Percentiles rank a stretch among this genome's conserved stretches.
phyloP scores from a whole-genome alignment of 2,888 invertebrate species.

The Calephelis perditalis region DNA sequence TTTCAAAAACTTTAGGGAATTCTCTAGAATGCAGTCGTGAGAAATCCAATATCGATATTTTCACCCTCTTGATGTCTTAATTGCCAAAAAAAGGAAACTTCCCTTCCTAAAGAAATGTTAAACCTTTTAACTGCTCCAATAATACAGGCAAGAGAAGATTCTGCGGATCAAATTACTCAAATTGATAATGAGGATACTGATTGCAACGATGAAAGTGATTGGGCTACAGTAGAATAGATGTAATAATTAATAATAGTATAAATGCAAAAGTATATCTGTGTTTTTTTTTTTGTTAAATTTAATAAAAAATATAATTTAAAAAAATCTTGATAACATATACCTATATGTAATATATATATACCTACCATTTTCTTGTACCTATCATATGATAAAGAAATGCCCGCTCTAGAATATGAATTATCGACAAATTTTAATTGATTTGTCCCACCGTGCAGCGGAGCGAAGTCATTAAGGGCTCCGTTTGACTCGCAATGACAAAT shows the following conservation, averaged over 20 bases:
- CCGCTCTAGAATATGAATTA: background rate
- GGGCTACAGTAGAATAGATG: background rate
- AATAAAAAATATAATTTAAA: too few relatives aligned
- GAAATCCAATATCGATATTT: background rate
- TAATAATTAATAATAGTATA: background rate
- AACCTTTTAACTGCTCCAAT: background rate
- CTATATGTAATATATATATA: too few relatives aligned
- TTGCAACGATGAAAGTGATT: constrained; percentile 3
- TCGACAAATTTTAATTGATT: constrained; percentile 1
- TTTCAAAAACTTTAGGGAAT: constrained; percentile 1
- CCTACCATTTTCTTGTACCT: background rate
- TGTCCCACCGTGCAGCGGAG: constrained; percentile 4
- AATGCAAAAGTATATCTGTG: background rate
- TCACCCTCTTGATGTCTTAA: background rate
- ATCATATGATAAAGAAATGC: background rate
- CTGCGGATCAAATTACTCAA: background rate
- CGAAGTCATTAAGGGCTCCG: constrained; percentile 11
- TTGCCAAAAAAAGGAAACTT: constrained; percentile 7
- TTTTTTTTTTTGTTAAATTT: too few relatives aligned
- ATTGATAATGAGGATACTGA: constrained; percentile 2
- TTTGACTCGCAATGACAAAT: constrained; percentile 12
- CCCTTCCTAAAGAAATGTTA: constrained; percentile 1
- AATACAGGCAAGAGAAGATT: background rate
- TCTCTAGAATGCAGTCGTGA: constrained; percentile 5
- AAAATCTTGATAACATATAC: background rate